Evolutionary conservation across 2,888 invertebrate species (phyloP), one percentile per base, ranked within the genome.

Genomic region (Cephonodes hylas): DNA sequence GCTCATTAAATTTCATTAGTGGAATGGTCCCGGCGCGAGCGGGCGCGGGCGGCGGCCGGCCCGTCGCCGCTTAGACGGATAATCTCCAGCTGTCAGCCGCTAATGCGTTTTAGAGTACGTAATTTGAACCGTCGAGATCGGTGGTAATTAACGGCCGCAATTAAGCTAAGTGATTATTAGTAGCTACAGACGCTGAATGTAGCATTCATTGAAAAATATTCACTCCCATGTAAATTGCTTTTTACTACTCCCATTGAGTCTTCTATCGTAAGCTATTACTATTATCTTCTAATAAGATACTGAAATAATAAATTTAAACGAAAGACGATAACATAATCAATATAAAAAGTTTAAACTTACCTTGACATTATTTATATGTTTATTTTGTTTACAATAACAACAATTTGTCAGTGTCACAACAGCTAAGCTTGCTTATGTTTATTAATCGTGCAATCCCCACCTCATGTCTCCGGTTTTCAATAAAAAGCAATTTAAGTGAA

Each of bases 41-140:
- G 71, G 68, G 71, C 74, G 78, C 72, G 72, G 71, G 69, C 68
- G 75, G 72, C 73, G 74, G 79, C 76, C 79, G 78, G 80, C 76
- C 84, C 82, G 80, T 79, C 86, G 85, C 80, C 86, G 88, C 86
- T 89, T 89, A 89, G 89, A 88, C 85, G 91, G 91, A 91, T 91
- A 91, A 91, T 92, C 91, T 91, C 87, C 89, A 89, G 86, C 91
- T 92, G 91, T 91, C 91, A 91, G 88, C 76, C 87, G 84, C 90
- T 92, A 91, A 92, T 91, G 91, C 91, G 89, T 92, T 92, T 92
- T 92, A 92, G 91, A 92, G 91, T 92, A 92, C 91, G 92, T 91
- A 91, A 92, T 92, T 92, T 92, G 92, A 92, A 89, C 90, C 90
- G 88, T 87, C 84, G 87, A 91, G 91, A 92, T 91, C 91, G 81